Base-by-base conservation (phyloP, 2,888 invertebrate species). In the Didymodactylos carnosus region DNA sequence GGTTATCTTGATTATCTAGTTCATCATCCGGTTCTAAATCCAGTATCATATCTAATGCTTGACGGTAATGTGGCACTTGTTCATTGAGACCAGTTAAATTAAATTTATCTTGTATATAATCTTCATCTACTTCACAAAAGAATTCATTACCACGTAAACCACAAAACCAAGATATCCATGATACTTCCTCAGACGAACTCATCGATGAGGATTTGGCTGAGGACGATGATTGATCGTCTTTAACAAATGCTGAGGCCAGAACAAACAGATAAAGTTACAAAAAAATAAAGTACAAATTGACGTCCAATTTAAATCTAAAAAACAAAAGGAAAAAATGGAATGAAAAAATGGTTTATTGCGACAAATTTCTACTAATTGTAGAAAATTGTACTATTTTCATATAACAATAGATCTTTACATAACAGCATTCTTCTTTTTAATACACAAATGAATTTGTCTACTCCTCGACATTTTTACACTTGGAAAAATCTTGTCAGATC, bases 101-200 rank as follows among this genome's bases (percentile, higher is more conserved):
- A 85, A 99, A 99, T 86, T 98, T 97, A 85, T 99, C 98, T 85
- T 98, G 97, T 84, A 99, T 98, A 82, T 99, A 99, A 85, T 99
- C 98, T 84, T 99, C 98, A 84, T 99, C 98, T 77, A 98, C 97
- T 89, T 99, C 98, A 85, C 98, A 99, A 84, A 95, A 98, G 86
- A 94, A 98, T 86, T 99, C 98, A 87, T 98, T 99, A 81, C 98
- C 98, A 80, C 97, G 88, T 80, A 99, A 88, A 80, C 94, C 94
- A 86, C 98, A 99, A 86, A 98, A 98, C 98, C 98, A 98, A 80
- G 95, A 92, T 85, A 98, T 98, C 98, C 98, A 98, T 80, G 75
- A 75, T 46, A 75, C 75, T 62, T 62, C 62, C 35, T 62, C 62
- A 4, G 62, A 62, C 19, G 62, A 62, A 62, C 62, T 62, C 62